Evolutionary conservation across 2,888 invertebrate species (phyloP), one percentile per base, ranked within the genome.

Genomic region (Bhutanitis thaidina): DNA sequence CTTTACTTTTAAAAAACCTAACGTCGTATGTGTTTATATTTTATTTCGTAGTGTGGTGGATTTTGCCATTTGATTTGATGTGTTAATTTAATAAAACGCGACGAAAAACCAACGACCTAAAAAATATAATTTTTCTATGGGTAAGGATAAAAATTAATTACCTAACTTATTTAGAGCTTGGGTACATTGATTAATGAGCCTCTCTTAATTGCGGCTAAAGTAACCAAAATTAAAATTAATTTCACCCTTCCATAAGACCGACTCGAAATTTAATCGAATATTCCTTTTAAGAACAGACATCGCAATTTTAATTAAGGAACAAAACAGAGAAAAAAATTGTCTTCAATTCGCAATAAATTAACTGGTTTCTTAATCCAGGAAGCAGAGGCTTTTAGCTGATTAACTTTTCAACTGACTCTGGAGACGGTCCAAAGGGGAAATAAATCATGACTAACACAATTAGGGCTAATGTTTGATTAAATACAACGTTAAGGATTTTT

Each of bases 361-460:
- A 82, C 80, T 77, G 73, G 71, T 76, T 80, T 75, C 75, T 82
- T 81, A 76, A 77, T 79, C 72, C 66, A 56, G 64, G 60, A 72
- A 74, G 69, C 71, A 77, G 81, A 78, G 69, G 73, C 83, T 86
- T 80, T 88, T 84, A 87, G 76, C 77, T 83, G 85, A 87, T 88
- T 85, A 88, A 85, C 77, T 82, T 85, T 81, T 80, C 78, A 83
- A 70, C 74, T 66, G 66, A 71, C 70, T 66, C 76, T 80, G 84
- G 83, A 82, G 74, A 67, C 66, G 64, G 64, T 78, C 78, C 78
- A 74, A 74, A n/a, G n/a, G 63, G 62, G 36, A 15, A 65, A 77
- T 85, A 83, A 88, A 85, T 88, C 85, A 80, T 77, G 77, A 69
- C 74, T 81, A 80, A 81, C 71, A 74, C 76, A 80, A 84, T 86